A percentile compares a stretch with the other conserved stretches of the same genome.
phyloP scores from a whole-genome alignment of 2,888 invertebrate genomes.

The Pogonocherus hispidulus region DNA sequence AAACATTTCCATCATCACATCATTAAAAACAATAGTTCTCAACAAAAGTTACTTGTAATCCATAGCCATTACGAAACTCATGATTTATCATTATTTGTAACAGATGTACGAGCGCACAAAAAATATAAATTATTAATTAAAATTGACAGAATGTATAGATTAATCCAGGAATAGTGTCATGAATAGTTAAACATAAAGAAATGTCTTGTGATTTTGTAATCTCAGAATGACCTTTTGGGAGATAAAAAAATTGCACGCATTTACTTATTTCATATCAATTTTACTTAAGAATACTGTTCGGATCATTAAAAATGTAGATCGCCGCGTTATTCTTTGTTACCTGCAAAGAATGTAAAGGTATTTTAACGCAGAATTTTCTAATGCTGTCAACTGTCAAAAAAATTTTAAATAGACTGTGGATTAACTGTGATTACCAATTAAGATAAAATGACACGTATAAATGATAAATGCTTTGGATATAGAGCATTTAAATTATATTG shows the following conservation, averaged over 20 bases:
- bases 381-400: too few relatives aligned
- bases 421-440: too few relatives aligned
- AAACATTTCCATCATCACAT: background rate
- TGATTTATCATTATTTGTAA: background rate
- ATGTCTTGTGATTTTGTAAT: background rate
- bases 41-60: background rate
- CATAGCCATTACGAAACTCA: background rate
- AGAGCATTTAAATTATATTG: too few relatives aligned
- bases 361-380: too few relatives aligned
- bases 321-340: too few relatives aligned
- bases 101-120: background rate
- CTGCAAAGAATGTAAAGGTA: too few relatives aligned
- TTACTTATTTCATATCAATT: background rate
- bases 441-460: too few relatives aligned
- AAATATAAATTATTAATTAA: background rate
- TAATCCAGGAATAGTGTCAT: background rate
- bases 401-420: too few relatives aligned
- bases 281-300: too few relatives aligned
- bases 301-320: too few relatives aligned
- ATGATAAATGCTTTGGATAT: too few relatives aligned
- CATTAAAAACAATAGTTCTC: background rate
- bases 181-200: background rate
- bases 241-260: constrained; percentile 7
- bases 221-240: background rate
- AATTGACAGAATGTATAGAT: background rate